Conservation (phyloP, 2,113 vertebrate genomes). For the Rousettus leschenaultii region DNA sequence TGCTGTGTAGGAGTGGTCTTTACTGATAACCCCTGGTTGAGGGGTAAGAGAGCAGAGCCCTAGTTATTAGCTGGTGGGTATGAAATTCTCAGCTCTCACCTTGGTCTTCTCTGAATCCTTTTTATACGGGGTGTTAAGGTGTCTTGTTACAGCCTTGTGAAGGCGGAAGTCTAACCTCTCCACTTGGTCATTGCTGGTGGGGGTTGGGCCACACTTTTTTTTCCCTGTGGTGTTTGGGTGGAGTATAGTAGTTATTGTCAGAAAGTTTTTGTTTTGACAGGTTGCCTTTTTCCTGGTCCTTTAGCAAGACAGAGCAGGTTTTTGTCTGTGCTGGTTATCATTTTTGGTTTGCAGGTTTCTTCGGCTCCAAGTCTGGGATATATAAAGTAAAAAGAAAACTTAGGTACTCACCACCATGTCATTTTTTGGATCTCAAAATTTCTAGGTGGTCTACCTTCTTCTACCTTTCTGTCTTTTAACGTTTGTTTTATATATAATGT, state of each 20-base stretch:
- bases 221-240: not conserved
- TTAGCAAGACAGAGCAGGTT: not conserved
- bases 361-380: not conserved
- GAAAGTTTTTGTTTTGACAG: not conserved
- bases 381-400: not conserved
- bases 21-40: not conserved
- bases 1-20: not conserved
- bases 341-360: not conserved
- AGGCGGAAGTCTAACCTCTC: not conserved
- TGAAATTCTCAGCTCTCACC: not conserved
- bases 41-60: not conserved
- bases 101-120: not conserved
- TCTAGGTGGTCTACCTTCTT: not conserved
- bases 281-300: not conserved
- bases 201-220: not conserved
- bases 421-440: not conserved
- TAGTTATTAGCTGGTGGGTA: not conserved
- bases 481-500: not conserved
- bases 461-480: not conserved
- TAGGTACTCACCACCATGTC: not conserved
- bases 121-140: not conserved
- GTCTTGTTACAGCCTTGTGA: not conserved
- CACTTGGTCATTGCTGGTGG: not conserved
- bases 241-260: not conserved
- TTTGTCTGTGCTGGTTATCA: not conserved